phyloP scores from a whole-genome alignment of 1,140 invertebrate genomes.

The Brachystomella parvula region DNA sequence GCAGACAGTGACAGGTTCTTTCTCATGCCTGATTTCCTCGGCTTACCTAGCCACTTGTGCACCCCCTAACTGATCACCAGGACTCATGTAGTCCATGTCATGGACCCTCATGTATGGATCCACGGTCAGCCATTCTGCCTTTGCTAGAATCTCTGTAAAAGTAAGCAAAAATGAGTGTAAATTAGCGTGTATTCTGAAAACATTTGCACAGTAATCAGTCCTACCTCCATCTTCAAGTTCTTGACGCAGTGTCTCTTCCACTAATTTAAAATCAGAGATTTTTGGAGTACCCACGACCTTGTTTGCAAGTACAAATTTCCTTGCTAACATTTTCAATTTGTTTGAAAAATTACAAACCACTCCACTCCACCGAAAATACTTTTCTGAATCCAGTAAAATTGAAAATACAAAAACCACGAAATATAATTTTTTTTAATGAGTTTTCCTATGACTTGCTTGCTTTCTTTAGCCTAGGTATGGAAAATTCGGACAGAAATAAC shows the following conservation, averaged over 20 bases:
- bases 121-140: conserved; percentile 60
- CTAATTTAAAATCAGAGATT: conserved; percentile 25
- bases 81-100: neutral
- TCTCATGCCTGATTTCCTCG: conserved; percentile 40
- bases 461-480: too few relatives aligned
- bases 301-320: conserved; percentile 20
- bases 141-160: conserved; percentile 53
- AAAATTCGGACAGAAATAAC: too few relatives aligned
- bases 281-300: conserved; percentile 23
- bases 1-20: conserved; percentile 41
- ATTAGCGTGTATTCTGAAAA: conserved; percentile 22
- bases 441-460: too few relatives aligned
- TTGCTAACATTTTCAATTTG: conserved; percentile 18
- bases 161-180: neutral
- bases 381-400: too few relatives aligned
- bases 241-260: conserved; percentile 18
- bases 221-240: conserved; percentile 24
- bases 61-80: conserved; percentile 27
- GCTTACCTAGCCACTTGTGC: conserved; percentile 36
- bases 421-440: too few relatives aligned
- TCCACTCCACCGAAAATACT: too few relatives aligned
- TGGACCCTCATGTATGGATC: conserved; percentile 60
- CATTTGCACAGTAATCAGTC: conserved; percentile 13
- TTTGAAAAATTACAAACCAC: too few relatives aligned
- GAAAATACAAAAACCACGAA: too few relatives aligned